These are phyloP conservation scores for Ridgeia piscesae DNA, from an alignment of 1,140 invertebrate species.

Conservation along the genomic window DNA sequence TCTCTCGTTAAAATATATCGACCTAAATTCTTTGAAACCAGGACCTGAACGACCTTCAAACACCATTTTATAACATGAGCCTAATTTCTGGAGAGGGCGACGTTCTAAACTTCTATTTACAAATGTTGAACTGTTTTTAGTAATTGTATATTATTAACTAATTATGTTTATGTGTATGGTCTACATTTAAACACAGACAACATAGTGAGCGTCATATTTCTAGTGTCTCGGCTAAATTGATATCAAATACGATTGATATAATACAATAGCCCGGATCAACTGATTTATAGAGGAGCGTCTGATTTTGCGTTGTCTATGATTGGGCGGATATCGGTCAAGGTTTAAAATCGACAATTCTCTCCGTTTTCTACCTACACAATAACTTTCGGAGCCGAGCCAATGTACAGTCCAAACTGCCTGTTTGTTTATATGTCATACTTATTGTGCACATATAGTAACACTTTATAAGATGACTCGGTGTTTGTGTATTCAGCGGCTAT, in stretches of 20 bases:
- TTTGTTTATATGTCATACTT: no score
- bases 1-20: no score
- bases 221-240: neutral
- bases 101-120: neutral
- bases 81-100: neutral
- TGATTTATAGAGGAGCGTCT: no score
- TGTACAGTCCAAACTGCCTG: neutral
- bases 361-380: neutral
- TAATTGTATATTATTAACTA: no score
- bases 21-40: neutral
- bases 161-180: no score
- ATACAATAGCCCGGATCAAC: neutral
- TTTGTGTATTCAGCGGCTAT: neutral
- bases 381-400: neutral
- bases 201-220: neutral
- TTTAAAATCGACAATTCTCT: no score
- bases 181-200: neutral
- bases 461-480: neutral
- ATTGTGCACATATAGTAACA: neutral
- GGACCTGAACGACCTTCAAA: neutral
- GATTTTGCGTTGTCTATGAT: no score
- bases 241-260: neutral
- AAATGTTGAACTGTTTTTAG: neutral
- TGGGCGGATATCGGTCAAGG: no score
- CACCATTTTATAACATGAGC: neutral